Evolutionary conservation across 2,797 vertebrate species (phyloP), one percentile per base, ranked within the genome.

Genomic region (Cryptoprocta ferox): DNA sequence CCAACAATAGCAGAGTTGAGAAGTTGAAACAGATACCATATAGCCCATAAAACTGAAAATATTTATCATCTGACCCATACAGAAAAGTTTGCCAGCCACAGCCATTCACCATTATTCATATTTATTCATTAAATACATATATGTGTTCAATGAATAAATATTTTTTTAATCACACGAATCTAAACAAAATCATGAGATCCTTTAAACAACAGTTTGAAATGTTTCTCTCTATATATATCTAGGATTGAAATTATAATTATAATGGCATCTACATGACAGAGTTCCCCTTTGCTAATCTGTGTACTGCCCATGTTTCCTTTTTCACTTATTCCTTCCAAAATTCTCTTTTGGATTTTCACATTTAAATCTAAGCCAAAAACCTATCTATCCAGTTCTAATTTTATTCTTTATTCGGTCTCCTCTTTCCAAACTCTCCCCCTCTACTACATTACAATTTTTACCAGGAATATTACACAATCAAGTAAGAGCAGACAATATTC

Each of bases 281-380:
- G 3, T 48, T 12, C n/a, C 26, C 10, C 30, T 84, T 37, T 48
- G 13, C 32, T 75, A 35, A 82, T 53, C 24, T 70, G n/a, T 61
- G 48, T 16, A 18, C 16, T 59, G 13, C 24, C 39, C 95, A 35
- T 48, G 39, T 63, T 84, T 79, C 79, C 48, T 63, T 61, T 91
- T 70, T 89, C 78, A 75, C 45, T 89, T 65, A 88, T 35, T 39
- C 8, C 30, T 76, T 81, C 32, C 84, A 80, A 42, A 93, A 59
- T 42, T 82, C 21, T 63, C 75, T 76, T 79, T 50, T 37, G 24
- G 3, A 30, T 80, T 89, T 95, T 90, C 30, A 45, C 19, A 71
- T 81, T 96, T 91, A 71, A 78, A 78, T 56, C 42, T 73, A 94
- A 30, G 61, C 75, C 12, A 90, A 96, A 91, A 90, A 53, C 13